Conservation (phyloP, 2,113 vertebrate species). For the Podarcis muralis region DNA sequence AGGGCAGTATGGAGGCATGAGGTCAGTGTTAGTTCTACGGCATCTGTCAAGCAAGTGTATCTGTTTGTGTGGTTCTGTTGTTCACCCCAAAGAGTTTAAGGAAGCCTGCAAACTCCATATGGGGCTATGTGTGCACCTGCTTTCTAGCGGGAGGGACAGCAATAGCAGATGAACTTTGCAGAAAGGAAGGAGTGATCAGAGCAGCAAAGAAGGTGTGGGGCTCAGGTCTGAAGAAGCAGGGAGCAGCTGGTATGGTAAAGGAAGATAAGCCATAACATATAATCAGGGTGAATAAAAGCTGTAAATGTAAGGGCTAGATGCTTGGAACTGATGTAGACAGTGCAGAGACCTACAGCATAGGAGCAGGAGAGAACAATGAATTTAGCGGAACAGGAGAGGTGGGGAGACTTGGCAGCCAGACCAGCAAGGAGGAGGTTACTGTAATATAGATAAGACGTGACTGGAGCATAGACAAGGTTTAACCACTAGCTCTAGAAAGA, state of each 20-base stretch:
- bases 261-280: background rate
- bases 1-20: background rate
- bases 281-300: background rate
- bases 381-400: background rate
- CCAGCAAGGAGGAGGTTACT: background rate
- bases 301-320: background rate
- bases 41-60: background rate
- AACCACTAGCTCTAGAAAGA: background rate
- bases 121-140: background rate
- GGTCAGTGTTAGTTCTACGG: background rate
- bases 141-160: too few relatives aligned
- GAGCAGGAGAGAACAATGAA: background rate
- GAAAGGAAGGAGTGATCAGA: background rate
- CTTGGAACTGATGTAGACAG: background rate
- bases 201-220: background rate
- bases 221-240: background rate
- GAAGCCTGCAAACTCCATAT: background rate
- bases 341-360: background rate
- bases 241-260: background rate
- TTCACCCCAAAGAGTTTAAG: background rate
- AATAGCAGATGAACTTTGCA: background rate
- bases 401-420: background rate
- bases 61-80: background rate
- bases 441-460: background rate
- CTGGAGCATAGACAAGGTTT: background rate